Conservation (phyloP, 2,113 vertebrate genomes). For the Peromyscus leucopus region DNA sequence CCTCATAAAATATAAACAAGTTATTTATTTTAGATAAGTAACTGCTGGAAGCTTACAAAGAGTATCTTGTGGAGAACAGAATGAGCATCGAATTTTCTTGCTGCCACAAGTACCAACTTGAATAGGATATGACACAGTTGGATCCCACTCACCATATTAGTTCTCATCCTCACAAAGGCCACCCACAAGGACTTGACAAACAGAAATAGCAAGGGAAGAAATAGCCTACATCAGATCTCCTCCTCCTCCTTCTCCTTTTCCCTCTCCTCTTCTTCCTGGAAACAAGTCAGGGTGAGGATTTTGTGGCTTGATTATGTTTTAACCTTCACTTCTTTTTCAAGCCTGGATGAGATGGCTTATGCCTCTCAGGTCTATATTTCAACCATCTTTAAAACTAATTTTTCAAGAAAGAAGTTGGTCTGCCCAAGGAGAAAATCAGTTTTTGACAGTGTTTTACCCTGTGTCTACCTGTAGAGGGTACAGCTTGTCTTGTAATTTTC, state of each 20-base stretch:
- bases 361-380: background rate
- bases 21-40: background rate
- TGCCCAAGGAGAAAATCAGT: background rate
- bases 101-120: background rate
- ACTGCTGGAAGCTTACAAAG: conserved; percentile 6
- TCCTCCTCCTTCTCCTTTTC: accelerated
- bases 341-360: background rate
- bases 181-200: background rate
- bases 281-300: background rate
- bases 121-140: conserved; percentile 16
- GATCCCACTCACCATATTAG: background rate
- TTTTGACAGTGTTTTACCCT: background rate
- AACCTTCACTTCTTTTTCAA: background rate
- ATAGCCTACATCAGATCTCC: background rate
- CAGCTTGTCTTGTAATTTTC: background rate
- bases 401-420: background rate
- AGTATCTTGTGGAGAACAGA: conserved; percentile 2
- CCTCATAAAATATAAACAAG: background rate
- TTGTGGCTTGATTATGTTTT: background rate
- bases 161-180: background rate
- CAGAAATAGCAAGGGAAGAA: background rate
- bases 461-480: background rate
- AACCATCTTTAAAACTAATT: background rate
- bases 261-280: background rate
- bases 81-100: background rate